Evolutionary conservation across 2,113 vertebrate genomes (phyloP), one percentile per base, ranked within the genome.

Genomic region (Hippotragus niger): DNA sequence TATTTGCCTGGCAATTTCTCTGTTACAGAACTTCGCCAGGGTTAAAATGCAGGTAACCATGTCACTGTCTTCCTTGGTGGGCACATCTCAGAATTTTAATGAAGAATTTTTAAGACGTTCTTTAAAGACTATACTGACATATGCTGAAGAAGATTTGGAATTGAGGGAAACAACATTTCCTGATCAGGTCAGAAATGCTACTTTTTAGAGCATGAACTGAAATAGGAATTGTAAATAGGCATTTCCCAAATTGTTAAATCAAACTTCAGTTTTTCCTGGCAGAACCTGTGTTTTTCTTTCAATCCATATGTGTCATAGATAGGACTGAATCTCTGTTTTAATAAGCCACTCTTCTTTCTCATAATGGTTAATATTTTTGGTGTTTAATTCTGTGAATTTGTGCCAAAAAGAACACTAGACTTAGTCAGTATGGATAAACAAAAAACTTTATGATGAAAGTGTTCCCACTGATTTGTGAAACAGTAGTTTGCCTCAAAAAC

Each of bases 11-110:
- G 84, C 33, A 71, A 82, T 97, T 58, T 97, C 43, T 98, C 43
- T 98, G 53, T 98, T 99, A 67, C 98, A 99, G 99, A 99, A 99
- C 97, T 99, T 99, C 95, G 99, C 99, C 25, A 99, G 99, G 95
- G 99, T 99, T 93, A 99, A 99, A 98, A 99, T 99, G 99, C 99
- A 99, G 97, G 99, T 99, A 97, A 99, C 99, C 92, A 99, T 99
- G 99, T 99, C 99, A 45, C 99, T 99, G 10, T 99, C 99, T 0
- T 99, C 99, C 4, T 98, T 99, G 98, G 99, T 99, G 98, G 99
- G 99, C 83, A 99, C 99, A 0, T 99, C 99, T 92, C 99, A 99
- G 97, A 99, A 99, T 98, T 99, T 99, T 98, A 99, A 99, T 50
- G 99, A 99, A 96, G 99, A 99, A 97, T 99, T 99, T 96, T 98